Conservation (phyloP, 2,888 invertebrate genomes). For the Halocaridina rubra region DNA sequence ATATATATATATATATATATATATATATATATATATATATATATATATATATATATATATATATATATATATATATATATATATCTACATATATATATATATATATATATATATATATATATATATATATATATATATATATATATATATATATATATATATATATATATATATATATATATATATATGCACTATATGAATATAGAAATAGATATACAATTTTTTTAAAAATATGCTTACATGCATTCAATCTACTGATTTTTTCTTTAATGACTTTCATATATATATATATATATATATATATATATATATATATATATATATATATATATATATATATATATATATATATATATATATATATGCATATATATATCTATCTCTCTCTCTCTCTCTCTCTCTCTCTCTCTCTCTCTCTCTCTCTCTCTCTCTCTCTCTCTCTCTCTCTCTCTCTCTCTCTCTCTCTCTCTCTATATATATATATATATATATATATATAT, state of each 20-base stretch:
- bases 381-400: neutral
- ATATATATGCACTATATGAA: too few relatives aligned
- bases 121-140: neutral
- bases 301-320: neutral
- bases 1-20: neutral
- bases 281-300: neutral
- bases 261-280: neutral
- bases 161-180: conserved; percentile 1
- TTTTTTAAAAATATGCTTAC: too few relatives aligned
- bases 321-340: neutral
- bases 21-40: neutral
- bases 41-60: neutral
- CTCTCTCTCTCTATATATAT: too few relatives aligned
- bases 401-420: neutral
- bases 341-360: neutral
- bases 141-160: neutral
- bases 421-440: neutral
- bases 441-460: neutral
- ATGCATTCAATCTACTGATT: too few relatives aligned
- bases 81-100: neutral
- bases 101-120: neutral
- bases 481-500: neutral
- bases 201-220: neutral
- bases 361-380: too few relatives aligned
- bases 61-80: too few relatives aligned